Conservation (phyloP, 1,140 invertebrate genomes). For the Asobara japonica region DNA sequence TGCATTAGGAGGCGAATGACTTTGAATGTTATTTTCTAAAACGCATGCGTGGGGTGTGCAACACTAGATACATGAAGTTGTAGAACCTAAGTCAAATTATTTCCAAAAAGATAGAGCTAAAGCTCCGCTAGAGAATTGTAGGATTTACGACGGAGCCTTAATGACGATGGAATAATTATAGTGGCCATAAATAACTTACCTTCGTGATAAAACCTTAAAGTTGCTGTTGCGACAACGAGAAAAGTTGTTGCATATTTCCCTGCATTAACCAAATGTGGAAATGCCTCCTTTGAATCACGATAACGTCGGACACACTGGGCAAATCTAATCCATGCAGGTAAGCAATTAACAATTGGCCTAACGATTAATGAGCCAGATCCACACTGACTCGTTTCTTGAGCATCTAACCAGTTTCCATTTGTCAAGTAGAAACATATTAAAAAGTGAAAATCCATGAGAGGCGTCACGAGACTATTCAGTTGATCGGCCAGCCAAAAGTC, state of each 20-base stretch:
- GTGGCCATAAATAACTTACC: constrained; percentile 66
- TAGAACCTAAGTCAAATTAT: too few species aligned
- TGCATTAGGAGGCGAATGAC: too few species aligned
- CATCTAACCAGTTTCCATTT: constrained; percentile 77
- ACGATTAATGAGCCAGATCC: constrained; percentile 73
- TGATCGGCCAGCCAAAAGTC: constrained; percentile 99
- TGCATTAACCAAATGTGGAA: constrained; percentile 96
- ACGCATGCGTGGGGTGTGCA: too few species aligned
- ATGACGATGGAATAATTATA: too few species aligned
- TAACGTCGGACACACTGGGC: constrained; percentile 97
- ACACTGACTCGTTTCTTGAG: constrained; percentile 71
- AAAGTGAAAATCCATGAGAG: constrained; percentile 95
- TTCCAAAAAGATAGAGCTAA: too few species aligned
- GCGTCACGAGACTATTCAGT: constrained; percentile 90
- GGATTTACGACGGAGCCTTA: too few species aligned
- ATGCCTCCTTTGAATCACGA: constrained; percentile 86
- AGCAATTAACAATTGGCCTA: constrained; percentile 84
- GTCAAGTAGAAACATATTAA: constrained; percentile 85
- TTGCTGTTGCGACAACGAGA: constrained; percentile 89
- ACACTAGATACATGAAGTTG: too few species aligned
- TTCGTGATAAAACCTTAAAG: constrained; percentile 75
- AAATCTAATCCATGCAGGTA: constrained; percentile 98
- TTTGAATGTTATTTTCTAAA: too few species aligned
- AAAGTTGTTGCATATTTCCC: constrained; percentile 99
- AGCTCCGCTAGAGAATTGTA: too few species aligned